Evolutionary conservation across 2,113 vertebrate genomes (phyloP), one percentile per base, ranked within the genome.

Genomic region (Albula glossodonta): DNA sequence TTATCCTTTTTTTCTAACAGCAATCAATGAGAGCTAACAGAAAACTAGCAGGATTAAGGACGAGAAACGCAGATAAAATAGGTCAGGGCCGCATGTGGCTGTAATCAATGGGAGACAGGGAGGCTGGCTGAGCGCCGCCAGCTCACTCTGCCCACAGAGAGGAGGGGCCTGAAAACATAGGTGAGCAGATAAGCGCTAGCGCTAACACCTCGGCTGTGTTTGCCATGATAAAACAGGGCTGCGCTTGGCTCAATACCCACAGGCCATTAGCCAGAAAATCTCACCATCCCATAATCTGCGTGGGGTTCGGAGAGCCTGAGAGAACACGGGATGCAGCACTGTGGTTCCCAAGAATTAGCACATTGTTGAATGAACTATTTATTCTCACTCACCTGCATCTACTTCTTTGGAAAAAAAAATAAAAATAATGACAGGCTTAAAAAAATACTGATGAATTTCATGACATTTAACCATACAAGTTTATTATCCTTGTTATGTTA

Each of bases 11-110:
- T n/a, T 57, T 56, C 80, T 56, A 80, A 25, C 13, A 51, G 17
- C 41, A 15, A 22, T 83, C 57, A 50, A 66, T 19, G 25, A 2
- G 15, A 83, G 51, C 52, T 17, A 25, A 56, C 2, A 25, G 51
- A 51, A 70, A 83, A 70, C 41, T 83, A 9, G 82, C 5, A 52
- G 41, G 78, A 80, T 80, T 80, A 85, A 80, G 15, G 56, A 17
- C 0, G 15, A 85, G 63, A 80, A 10, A 56, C 19, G 17, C 48
- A 53, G 41, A 51, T 17, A 57, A 19, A 79, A 50, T 22, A 25
- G 78, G 84, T 85, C 53, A 80, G 4, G 84, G 56, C 63, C 15
- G 50, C 41, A 53, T 79, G 70, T 25, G 51, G 84, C 74, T 85
- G 2, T 41, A 57, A 15, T 83, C 53, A 60, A 83, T 83, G 53